These are phyloP conservation scores for Lacanobia oleracea DNA, from an alignment of 2,888 invertebrate genomes.

Conservation along the genomic window DNA sequence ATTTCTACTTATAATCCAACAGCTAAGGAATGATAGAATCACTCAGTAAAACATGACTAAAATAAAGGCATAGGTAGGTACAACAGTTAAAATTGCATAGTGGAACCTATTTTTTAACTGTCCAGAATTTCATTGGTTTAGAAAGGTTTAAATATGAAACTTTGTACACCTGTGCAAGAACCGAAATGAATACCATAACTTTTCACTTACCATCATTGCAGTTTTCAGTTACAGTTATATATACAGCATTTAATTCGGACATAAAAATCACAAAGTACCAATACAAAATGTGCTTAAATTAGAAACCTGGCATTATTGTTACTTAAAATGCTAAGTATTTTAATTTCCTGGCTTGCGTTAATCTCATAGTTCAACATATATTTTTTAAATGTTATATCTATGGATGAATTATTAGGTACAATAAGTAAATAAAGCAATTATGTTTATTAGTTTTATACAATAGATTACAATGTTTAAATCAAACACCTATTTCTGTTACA, in stretches of 20 bases:
- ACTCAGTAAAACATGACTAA: not conserved
- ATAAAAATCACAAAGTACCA: not conserved
- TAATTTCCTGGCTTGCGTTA: not conserved
- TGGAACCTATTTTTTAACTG: not conserved
- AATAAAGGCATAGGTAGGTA: not conserved
- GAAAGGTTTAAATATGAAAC: not conserved
- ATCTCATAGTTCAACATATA: not conserved
- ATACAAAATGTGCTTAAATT: not conserved
- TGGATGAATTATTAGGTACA: not conserved
- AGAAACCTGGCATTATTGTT: not conserved
- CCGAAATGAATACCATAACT: not conserved
- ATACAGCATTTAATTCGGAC: not conserved
- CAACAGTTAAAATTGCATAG: not conserved
- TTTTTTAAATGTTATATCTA: conserved; percentile 15
- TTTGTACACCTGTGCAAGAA: not conserved
- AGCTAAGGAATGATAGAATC: not conserved
- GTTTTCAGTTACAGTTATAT: not conserved
- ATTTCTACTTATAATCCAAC: not conserved
- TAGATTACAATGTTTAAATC: conserved; percentile 4
- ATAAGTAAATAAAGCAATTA: conserved; percentile 5
- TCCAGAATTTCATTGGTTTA: not conserved
- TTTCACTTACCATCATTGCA: conserved; percentile 13
- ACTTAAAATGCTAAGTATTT: not conserved
- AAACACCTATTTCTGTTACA: not conserved
- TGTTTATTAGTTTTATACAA: not conserved